These are phyloP conservation scores for Seriola rivoliana DNA, from an alignment of 2,113 vertebrate species.

Conservation along the genomic window DNA sequence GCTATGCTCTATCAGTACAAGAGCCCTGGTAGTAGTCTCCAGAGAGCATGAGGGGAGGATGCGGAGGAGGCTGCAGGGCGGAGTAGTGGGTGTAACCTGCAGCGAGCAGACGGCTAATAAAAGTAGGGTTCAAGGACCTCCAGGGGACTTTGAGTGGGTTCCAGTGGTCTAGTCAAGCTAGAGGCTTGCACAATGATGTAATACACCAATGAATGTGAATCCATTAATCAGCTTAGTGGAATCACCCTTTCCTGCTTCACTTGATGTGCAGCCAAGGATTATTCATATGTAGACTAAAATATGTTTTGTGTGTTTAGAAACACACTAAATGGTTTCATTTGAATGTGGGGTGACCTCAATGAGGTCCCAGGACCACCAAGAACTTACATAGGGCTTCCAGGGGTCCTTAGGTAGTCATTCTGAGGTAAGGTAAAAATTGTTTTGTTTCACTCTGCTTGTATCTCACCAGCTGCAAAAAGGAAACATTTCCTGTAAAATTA, in stretches of 20 bases:
- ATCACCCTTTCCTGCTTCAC: background rate
- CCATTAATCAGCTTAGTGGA: background rate
- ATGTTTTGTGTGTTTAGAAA: background rate
- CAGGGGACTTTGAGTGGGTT: background rate
- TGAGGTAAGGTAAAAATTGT: background rate
- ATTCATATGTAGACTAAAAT: background rate
- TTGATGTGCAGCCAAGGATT: background rate
- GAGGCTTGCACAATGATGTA: background rate
- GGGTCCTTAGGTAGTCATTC: background rate
- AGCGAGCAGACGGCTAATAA: slow-evolving; percentile 6
- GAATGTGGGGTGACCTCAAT: background rate
- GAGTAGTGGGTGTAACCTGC: slow-evolving; percentile 61
- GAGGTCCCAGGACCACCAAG: background rate
- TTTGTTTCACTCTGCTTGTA: background rate
- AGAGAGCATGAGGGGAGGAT: slow-evolving; percentile 43
- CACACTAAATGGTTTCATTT: background rate
- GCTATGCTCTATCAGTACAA: background rate
- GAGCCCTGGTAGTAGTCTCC: background rate
- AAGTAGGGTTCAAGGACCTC: slow-evolving; percentile 47
- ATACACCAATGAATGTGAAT: background rate
- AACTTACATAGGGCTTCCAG: background rate
- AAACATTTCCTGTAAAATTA: no score
- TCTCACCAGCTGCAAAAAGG: background rate
- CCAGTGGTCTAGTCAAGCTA: background rate
- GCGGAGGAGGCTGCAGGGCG: slow-evolving; percentile 39